Percentiles rank a stretch among this genome's conserved stretches.
Conservation (phyloP, 2,797 vertebrate species). For the Chlorospingus flavigularis region DNA sequence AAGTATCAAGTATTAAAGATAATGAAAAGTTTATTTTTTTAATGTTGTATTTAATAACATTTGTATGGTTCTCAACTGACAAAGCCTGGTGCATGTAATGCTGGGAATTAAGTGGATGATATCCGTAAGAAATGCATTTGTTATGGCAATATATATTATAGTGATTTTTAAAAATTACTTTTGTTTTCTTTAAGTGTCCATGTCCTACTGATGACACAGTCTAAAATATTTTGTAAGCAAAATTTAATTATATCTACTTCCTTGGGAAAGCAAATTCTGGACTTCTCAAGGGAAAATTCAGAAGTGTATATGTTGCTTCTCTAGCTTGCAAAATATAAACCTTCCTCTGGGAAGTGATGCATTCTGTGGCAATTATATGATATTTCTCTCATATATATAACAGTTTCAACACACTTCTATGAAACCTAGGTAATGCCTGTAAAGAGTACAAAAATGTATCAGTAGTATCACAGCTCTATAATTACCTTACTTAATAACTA, state of each 20-base stretch:
- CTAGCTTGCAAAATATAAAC: background rate
- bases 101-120: slow-evolving; percentile 19
- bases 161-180: background rate
- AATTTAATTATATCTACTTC: background rate
- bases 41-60: slow-evolving; percentile 10
- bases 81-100: slow-evolving; percentile 1
- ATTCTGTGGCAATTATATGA: background rate
- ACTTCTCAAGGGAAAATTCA: background rate
- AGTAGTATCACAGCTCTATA: background rate
- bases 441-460: background rate
- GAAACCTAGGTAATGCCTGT: background rate
- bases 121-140: background rate
- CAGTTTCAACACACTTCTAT: background rate
- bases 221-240: slow-evolving; percentile 15
- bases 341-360: background rate
- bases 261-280: background rate
- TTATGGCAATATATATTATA: background rate
- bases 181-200: background rate
- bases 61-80: background rate
- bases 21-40: background rate
- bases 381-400: background rate
- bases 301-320: background rate
- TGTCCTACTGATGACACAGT: background rate
- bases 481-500: slow-evolving; percentile 12
- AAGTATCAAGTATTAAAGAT: slow-evolving; percentile 67